Base-by-base conservation (phyloP, 2,888 invertebrate species). In the Elegia similella region DNA sequence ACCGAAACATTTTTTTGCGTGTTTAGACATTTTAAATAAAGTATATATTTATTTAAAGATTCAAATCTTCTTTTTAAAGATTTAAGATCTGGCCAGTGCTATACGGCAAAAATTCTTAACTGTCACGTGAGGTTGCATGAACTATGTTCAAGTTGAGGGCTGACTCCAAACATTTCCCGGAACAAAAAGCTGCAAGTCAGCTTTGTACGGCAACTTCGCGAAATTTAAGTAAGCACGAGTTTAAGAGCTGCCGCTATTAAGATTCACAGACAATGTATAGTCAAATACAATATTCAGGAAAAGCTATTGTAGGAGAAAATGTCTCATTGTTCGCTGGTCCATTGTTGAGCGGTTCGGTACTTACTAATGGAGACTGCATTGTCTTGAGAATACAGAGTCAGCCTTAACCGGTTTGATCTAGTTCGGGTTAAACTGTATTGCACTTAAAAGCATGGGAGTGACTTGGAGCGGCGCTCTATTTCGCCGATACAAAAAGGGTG, bases 201-300 rank as follows among this genome's bases (percentile, higher is more conserved):
- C 34, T n/a, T 12, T 38, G n/a, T 12, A 38, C 38, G 69, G 65
- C 64, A 78, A 79, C 72, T 79, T 72, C 63, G 64, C 54, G 68
- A 72, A 82, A 82, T 78, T 81, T 75, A 69, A 78, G 73, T 70
- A 69, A 69, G 74, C 74, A 74, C 66, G 75, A 80, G 71, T 81
- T 78, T 71, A 78, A 76, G 76, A 75, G 71, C 70, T 67, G 60
- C 65, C 62, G 74, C 78, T 75, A 76, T 81, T 80, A 78, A 75
- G 76, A 75, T 76, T 72, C 66, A 72, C 70, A 75, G 78, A 79
- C 78, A 80, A 78, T 80, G 79, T 82, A 75, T 69, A 86, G 82
- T 84, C 78, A 84, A 86, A 88, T 85, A 87, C 86, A 85, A 82
- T 85, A 86, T 87, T 86, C 84, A 83, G 84, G 84, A 83, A 84